Base-by-base conservation (phyloP, 2,888 invertebrate species). In the Sepiola atlantica region DNA sequence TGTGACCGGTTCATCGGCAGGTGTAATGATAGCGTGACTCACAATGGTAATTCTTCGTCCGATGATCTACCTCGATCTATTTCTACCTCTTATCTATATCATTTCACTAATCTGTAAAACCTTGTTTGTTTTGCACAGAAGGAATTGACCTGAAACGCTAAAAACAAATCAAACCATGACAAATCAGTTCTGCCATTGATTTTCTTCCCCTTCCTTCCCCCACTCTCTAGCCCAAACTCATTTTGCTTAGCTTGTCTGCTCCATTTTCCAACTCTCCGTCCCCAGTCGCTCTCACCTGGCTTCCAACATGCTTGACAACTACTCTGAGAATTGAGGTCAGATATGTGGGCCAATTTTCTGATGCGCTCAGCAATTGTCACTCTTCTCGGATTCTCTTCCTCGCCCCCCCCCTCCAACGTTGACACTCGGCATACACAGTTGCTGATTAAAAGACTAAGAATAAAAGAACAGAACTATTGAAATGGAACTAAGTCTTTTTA, bases 281-380 rank as follows among this genome's bases (percentile, higher is more conserved):
- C 3, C 14, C 77, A 77, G 16, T 77, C 77, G 16, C n/a, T 77
- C 32, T 77, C 77, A 77, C 77, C 77, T 77, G 77, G 3, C 61
- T 61, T 61, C 61, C 61, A 21, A 10, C 28, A 61, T 21, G 21
- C 61, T 28, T 21, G 61, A 24, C 32, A n/a, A 77, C 77, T 77
- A 18, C 32, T n/a, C 77, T 77, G 77, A 32, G 77, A 77, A 77
- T 77, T 77, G n/a, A 77, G 77, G 77, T 77, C 77, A 77, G 77
- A 77, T 77, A 77, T 77, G n/a, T 77, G 77, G n/a, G 77, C 32
- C 77, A 32, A 77, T 77, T n/a, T 77, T 77, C n/a, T 77, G 77
- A 77, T 77, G 77, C 77, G 32, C 77, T 77, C 77, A 32, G n/a
- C 77, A 77, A 32, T 77, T 32, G 61, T 61, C 77, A 32, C 16